Percentiles rank a stretch among this genome's conserved stretches.
These are phyloP conservation scores for Zaprionus camerounensis DNA, from an alignment of 1,140 invertebrate species.

Conservation along the genomic window DNA sequence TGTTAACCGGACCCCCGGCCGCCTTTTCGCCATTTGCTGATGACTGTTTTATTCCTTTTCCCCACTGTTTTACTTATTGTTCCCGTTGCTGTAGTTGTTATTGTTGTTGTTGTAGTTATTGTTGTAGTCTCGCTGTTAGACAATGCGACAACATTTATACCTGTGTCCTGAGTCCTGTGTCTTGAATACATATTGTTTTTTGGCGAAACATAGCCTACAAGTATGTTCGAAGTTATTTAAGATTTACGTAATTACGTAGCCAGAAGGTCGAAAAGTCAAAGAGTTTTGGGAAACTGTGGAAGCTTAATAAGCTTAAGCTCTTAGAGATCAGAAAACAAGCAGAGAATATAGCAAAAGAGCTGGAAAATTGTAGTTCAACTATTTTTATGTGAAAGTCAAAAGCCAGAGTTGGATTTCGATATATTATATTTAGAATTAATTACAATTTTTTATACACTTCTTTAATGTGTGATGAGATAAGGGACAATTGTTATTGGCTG, in stretches of 20 bases:
- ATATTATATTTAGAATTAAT: neutral
- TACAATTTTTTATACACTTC: neutral
- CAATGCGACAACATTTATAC: conserved; percentile 12
- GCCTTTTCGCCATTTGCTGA: conserved; percentile 30
- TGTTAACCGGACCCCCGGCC: conserved; percentile 12
- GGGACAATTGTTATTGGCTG: neutral
- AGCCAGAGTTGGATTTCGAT: neutral
- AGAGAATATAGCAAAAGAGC: no score
- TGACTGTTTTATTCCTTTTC: conserved; percentile 41
- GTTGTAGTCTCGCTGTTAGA: neutral
- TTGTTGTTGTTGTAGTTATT: conserved; percentile 4
- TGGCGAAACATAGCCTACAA: neutral
- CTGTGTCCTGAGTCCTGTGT: conserved; percentile 3
- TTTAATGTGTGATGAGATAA: neutral
- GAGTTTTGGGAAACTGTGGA: neutral
- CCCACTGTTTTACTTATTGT: neutral
- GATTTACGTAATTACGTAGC: no score
- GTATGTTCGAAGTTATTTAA: neutral
- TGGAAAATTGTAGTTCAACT: no score
- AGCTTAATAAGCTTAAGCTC: neutral
- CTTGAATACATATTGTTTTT: neutral
- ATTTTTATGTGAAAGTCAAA: no score
- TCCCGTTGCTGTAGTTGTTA: neutral
- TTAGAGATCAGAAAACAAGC: neutral
- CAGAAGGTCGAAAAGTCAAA: neutral